Evolutionary conservation across 64 coral and sea anemone species (phyloP).

Genomic region (Stichodactyla mertensii): DNA sequence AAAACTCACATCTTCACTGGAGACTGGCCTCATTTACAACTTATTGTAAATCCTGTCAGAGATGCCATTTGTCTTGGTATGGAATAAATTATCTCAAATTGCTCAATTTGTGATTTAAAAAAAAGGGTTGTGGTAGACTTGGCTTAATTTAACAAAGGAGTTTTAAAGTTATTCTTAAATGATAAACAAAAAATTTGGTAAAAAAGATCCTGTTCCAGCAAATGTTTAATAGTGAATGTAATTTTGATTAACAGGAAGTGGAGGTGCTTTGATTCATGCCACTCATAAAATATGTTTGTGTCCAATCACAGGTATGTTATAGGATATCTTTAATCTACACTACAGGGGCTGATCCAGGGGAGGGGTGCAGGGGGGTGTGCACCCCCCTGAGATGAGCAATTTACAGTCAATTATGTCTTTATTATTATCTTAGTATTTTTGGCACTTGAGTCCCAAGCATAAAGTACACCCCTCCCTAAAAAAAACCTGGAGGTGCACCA

Average conservation of each 20-base stretch:
- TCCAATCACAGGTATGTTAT: constrained; percentile 24
- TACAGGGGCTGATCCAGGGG: not conserved
- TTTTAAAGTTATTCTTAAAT: no score
- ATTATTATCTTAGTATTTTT: not conserved
- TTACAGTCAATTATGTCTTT: no score
- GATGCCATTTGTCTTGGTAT: constrained; percentile 55
- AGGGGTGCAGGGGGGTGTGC: no score
- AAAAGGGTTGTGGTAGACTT: no score
- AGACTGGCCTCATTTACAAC: constrained; percentile 44
- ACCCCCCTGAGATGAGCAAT: no score
- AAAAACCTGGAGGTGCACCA: no score
- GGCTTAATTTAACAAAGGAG: no score
- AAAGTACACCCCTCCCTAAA: no score
- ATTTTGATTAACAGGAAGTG: constrained; percentile 32
- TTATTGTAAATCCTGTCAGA: constrained; percentile 48
- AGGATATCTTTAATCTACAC: not conserved
- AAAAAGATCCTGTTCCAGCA: no score
- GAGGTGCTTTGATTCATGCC: constrained; percentile 43
- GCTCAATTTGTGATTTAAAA: no score
- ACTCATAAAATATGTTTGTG: constrained; percentile 46
- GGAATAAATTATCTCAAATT: not conserved
- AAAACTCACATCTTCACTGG: constrained; percentile 60
- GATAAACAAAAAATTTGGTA: no score
- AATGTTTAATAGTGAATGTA: not conserved
- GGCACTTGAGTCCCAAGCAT: not conserved